Percentiles rank a stretch among this genome's conserved stretches.
phyloP scores from a whole-genome alignment of 1,140 invertebrate species.

The Drosophila melanica region DNA sequence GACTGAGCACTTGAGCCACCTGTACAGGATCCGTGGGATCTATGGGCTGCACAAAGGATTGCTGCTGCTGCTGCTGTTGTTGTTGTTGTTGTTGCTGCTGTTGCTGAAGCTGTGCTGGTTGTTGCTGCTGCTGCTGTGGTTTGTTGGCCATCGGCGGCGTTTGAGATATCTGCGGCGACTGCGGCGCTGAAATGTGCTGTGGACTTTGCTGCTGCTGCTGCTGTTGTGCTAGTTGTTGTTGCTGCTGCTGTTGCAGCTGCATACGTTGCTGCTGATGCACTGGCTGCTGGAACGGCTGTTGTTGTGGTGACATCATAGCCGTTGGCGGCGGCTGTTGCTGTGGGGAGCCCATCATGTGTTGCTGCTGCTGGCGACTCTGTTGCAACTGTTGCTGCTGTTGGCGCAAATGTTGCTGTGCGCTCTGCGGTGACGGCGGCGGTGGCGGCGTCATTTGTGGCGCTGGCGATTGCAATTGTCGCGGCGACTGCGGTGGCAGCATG shows the following conservation, averaged over 20 bases:
- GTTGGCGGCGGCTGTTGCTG: slow-evolving; percentile 62
- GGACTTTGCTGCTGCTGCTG: slow-evolving; percentile 75
- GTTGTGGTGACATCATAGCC: slow-evolving; percentile 68
- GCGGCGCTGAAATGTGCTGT: slow-evolving; percentile 70
- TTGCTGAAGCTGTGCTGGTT: slow-evolving; percentile 37
- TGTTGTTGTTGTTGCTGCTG: slow-evolving; percentile 41
- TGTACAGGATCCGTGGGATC: slow-evolving; percentile 82
- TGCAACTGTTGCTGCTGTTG: slow-evolving; percentile 64
- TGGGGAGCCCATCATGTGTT: slow-evolving; percentile 70
- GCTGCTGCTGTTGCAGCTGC: slow-evolving; percentile 66
- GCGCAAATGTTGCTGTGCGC: slow-evolving; percentile 83
- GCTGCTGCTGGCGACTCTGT: slow-evolving; percentile 63
- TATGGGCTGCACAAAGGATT: slow-evolving; percentile 67
- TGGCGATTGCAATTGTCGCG: slow-evolving; percentile 76
- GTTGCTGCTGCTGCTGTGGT: slow-evolving; percentile 59
- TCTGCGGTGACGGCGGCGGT: slow-evolving; percentile 75
- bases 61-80: slow-evolving; percentile 54
- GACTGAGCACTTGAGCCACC: slow-evolving; percentile 77
- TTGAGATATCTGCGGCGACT: slow-evolving; percentile 72
- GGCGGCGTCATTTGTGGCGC: slow-evolving; percentile 83
- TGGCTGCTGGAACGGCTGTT: slow-evolving; percentile 55
- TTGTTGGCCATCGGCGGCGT: slow-evolving; percentile 68
- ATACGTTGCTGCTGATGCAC: slow-evolving; percentile 64
- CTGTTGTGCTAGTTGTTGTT: slow-evolving; percentile 67
- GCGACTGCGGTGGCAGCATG: slow-evolving; percentile 77